A percentile compares a stretch with the other conserved stretches of the same genome.
Evolutionary conservation across 2,888 invertebrate genomes (phyloP).

Genomic region (Ophion costatus): DNA sequence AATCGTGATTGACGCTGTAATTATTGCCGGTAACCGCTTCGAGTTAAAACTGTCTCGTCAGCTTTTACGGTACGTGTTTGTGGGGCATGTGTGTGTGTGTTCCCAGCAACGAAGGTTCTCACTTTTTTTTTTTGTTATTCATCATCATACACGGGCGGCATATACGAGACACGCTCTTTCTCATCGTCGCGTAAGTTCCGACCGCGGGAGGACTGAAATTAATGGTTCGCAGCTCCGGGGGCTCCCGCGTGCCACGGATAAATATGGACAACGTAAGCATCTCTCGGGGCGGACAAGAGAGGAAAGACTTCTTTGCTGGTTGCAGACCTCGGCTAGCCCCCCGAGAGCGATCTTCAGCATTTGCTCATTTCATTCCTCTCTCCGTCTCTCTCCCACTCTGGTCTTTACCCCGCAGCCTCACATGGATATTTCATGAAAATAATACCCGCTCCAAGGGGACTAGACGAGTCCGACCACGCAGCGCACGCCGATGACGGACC

Average conservation of each 20-base stretch:
- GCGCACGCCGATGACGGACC: constrained; percentile 57
- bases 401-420: constrained; percentile 15
- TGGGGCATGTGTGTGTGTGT: neutral
- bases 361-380: constrained; percentile 21
- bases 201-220: constrained; percentile 64
- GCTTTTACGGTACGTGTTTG: neutral
- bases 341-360: constrained; percentile 59
- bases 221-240: constrained; percentile 67
- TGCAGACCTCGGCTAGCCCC: constrained; percentile 34
- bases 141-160: neutral
- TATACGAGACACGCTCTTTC: constrained; percentile 1
- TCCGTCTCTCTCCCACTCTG: constrained; percentile 17
- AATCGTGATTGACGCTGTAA: constrained; percentile 63
- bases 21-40: constrained; percentile 53
- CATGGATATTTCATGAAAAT: constrained; percentile 61
- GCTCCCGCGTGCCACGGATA: constrained; percentile 63
- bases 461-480: constrained; percentile 67
- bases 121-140: constrained; percentile 21
- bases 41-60: constrained; percentile 59
- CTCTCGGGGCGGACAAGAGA: constrained; percentile 28
- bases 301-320: constrained; percentile 24
- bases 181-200: constrained; percentile 60
- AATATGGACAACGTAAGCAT: constrained; percentile 61
- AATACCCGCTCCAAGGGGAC: constrained; percentile 35
- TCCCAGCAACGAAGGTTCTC: constrained; percentile 13